Base-by-base conservation (phyloP, 2,888 invertebrate genomes). In the Nasonia oneida region DNA sequence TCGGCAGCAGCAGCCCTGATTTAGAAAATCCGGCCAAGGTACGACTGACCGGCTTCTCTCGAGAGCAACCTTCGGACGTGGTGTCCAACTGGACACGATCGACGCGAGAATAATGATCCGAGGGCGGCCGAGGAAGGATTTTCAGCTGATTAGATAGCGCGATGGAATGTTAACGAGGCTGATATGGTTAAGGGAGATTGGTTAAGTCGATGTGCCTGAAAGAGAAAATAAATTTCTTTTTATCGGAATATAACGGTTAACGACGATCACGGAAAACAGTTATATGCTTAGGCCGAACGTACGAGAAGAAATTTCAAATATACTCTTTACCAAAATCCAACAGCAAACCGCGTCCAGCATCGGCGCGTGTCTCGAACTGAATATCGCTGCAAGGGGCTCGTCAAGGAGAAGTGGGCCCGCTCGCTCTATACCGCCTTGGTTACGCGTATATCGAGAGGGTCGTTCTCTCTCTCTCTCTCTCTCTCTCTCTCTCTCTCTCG, bases 11-110 rank as follows among this genome's bases (percentile, higher is more conserved):
- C 53, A 70, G 53, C 80, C 84, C 87, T 87, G 64, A 81, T 87
- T 86, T 87, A 87, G 77, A 85, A 77, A 87, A 87, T 81, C 87
- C 88, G 86, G 83, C 83, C 83, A 83, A 86, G 83, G 83, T 73
- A 57, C 76, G 33, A 14, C 37, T 64, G 47, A 77, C 53, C 76
- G 42, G 76, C 50, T 80, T 70, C 29, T 29, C 29, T 29, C 42
- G 67, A 81, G 84, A 8, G 5, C 74, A 78, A 74, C 83, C 86
- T 81, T 81, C 73, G 64, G 33, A 57, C 80, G 53, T 18, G 39
- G 23, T 39, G 73, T 42, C 39, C 73, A 23, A n/a, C 42, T 73
- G 18, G 18, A 23, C 23, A 42, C 23, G 42, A 42, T 73, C 39
- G 12, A 42, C 39, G n/a, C n/a, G 23, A 29, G n/a, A 29, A 29